Base-by-base conservation (phyloP, 1,140 invertebrate species). In the Nylanderia fulva region DNA sequence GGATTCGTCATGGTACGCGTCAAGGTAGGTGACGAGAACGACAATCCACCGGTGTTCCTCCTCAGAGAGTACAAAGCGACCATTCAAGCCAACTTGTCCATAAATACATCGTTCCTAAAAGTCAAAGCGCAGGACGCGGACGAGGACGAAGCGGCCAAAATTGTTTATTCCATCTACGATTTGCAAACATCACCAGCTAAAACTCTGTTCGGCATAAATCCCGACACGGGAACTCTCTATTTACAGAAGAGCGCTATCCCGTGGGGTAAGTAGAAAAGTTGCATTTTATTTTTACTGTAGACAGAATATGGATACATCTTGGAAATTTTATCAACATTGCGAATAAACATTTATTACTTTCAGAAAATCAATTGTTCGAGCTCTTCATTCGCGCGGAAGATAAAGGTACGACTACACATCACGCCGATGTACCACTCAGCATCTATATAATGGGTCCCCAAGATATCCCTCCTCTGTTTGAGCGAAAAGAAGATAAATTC, bases 381-480 rank as follows among this genome's bases (percentile, higher is more conserved):
- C 97, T 99, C 90, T 99, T 99, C 95, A 96, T 99, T 36, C 96
- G 97, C 72, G 98, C 98, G 6, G 96, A 96, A 75, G 98, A 99
- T 94, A 95, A 95, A 88, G 98, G 98, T 27, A 94, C 95, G 36
- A 96, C 96, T 8, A 95, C 96, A 15, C 95, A 96, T 88, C 96
- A 98, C 93, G 96, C 96, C 45, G 97, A 98, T 89, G 97, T 98
- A 1, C 97, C 98, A 18, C 96, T 99, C 24, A 96, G 97, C 85
- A 96, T 99, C 75, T 96, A 97, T 88, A 96, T 98, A 72, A 97
- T 98, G 95, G 96, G 96, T 54, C 92, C 96, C 0, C 95, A 96
- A 72, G 97, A 98, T 87, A 90, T 93, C 64, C 96, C 97, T 36
- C 98, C 98, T 0, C 94, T 96, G 15, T 97, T 98, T 85, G 96